Evolutionary conservation across 2,797 vertebrate genomes (phyloP).

Genomic region (Craterocephalus amniculus): DNA sequence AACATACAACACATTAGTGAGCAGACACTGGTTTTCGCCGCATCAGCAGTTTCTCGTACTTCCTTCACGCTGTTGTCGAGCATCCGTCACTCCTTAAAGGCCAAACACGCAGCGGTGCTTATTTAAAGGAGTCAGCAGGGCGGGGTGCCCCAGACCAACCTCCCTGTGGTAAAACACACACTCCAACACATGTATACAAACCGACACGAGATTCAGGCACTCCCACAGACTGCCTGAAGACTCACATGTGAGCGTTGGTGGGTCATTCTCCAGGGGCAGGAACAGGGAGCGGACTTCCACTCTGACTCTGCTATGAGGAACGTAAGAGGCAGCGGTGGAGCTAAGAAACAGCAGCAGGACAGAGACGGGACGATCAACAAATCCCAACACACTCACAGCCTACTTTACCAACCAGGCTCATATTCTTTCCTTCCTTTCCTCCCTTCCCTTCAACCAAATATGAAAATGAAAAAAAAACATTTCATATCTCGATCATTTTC

Average conservation of each 20-base stretch:
- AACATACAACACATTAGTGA: too few species aligned
- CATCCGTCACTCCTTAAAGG: conserved; percentile 28
- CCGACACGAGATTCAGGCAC: conserved; percentile 25
- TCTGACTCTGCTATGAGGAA: conserved; percentile 10
- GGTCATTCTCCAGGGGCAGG: conserved; percentile 26
- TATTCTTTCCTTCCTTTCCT: conserved; percentile 20
- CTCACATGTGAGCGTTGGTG: conserved; percentile 27
- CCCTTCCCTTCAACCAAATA: conserved; percentile 1
- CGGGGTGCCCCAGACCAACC: conserved; percentile 48
- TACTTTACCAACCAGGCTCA: conserved; percentile 16
- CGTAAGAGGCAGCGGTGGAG: background rate
- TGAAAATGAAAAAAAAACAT: too few species aligned
- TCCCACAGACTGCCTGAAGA: conserved; percentile 19
- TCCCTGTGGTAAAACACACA: conserved; percentile 47
- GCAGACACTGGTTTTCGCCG: too few species aligned
- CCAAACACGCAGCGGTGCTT: conserved; percentile 51
- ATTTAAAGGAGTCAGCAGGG: conserved; percentile 68
- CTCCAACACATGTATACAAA: conserved; percentile 38
- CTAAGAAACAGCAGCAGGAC: conserved; percentile 10
- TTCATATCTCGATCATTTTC: too few species aligned
- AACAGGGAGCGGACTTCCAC: conserved; percentile 44
- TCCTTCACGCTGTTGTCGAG: conserved; percentile 18
- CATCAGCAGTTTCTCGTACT: conserved; percentile 1
- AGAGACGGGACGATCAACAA: conserved; percentile 27
- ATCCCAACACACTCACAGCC: conserved; percentile 34